Evolutionary conservation across 2,888 invertebrate species (phyloP), one percentile per base, ranked within the genome.

Genomic region (Pantelozetes paolii): DNA sequence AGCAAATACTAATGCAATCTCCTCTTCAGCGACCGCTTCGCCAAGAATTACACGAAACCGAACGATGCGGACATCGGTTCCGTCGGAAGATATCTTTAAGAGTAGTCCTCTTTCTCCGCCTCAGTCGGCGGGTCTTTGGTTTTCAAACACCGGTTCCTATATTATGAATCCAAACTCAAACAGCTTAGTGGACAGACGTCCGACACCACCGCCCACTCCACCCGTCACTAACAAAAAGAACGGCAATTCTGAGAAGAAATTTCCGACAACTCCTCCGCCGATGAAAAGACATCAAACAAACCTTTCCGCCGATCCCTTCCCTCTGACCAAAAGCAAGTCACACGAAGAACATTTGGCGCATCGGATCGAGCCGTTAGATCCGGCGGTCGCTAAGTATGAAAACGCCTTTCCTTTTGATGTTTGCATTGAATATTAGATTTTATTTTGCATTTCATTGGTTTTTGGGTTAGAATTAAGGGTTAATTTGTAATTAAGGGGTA

Each of bases 271-370:
- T 6, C 94, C 94, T 57, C 91, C 92, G 57, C 89, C 90, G 69
- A 88, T 88, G 79, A 88, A 87, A 80, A 89, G 87, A 83, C 89
- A 88, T 84, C 89, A 88, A 79, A 87, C 87, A 48, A 82, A 80
- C 71, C 81, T 86, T 74, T 81, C 85, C 78, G 85, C 86, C 23
- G 86, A 85, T 77, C 82, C 82, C 71, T 87, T 83, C 80, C 88
- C 91, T 15, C 86, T 94, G 78, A 91, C 90, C 75, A 93, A 94
- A 84, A 94, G 94, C 77, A 90, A 91, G 81, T 94, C 94, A 59
- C 93, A 94, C 83, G 94, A 94, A 84, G 92, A 92, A 18, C 93
- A 94, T 82, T 86, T 93, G 76, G 89, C 87, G 71, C 86, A 87
- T 81, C 85, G 86, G 79, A 84, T 86, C 76, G 88, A 88, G 79